phyloP scores from a whole-genome alignment of 2,113 vertebrate species.

The Percopsis transmontana region DNA sequence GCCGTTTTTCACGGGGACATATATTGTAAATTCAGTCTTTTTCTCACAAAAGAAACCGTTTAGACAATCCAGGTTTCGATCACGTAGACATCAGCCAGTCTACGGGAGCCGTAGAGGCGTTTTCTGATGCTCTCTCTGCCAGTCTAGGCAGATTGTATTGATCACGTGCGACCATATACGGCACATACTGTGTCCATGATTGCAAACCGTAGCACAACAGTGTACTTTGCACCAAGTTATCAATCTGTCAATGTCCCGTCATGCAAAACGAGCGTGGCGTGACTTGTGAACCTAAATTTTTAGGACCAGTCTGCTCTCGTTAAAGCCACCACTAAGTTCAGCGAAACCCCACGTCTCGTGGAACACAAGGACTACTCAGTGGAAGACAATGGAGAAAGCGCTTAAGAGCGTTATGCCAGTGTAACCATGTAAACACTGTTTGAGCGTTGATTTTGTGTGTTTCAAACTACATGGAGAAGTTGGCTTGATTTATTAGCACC shows the following conservation, averaged over 20 bases:
- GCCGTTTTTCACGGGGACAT: no score
- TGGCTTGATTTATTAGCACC: neutral
- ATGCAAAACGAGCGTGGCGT: neutral
- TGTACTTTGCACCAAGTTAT: slow-evolving; percentile 38
- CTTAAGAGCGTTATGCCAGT: slow-evolving; percentile 2
- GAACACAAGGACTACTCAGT: neutral
- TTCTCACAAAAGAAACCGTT: no score
- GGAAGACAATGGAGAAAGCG: slow-evolving; percentile 42
- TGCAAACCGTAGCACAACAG: neutral
- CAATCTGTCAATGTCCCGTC: neutral
- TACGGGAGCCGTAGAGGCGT: no score
- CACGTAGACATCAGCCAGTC: no score
- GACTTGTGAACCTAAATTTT: no score
- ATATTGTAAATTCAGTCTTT: no score
- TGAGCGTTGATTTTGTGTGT: neutral
- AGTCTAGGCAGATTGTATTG: no score
- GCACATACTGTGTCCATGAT: neutral
- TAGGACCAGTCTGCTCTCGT: no score
- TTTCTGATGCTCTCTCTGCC: no score
- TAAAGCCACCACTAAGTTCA: slow-evolving; percentile 2
- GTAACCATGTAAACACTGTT: slow-evolving; percentile 21
- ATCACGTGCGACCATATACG: neutral
- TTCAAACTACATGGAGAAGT: neutral
- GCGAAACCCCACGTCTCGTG: no score
- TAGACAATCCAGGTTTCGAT: no score